A percentile compares a stretch with the other conserved stretches of the same genome.
phyloP scores from a whole-genome alignment of 2,113 vertebrate genomes.

The Pterocles orientalis region DNA sequence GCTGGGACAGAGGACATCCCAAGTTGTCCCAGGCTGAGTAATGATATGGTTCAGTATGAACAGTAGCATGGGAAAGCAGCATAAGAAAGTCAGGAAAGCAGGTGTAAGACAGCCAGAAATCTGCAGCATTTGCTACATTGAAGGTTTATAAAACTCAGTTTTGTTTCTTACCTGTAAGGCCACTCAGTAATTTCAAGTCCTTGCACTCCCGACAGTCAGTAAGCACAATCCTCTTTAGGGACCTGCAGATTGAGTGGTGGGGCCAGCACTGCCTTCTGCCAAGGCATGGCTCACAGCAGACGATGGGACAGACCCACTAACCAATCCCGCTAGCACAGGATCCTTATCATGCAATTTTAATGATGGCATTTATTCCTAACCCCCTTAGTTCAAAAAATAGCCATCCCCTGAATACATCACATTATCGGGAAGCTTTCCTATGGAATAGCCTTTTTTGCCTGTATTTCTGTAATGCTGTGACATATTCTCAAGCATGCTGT shows the following conservation, averaged over 20 bases:
- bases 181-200: background rate
- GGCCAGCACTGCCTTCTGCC: background rate
- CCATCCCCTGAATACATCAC: background rate
- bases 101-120: background rate
- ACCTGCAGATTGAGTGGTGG: background rate
- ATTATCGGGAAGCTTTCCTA: background rate
- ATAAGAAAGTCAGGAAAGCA: background rate
- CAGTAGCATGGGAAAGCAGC: background rate
- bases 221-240: background rate
- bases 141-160: background rate
- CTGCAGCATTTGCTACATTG: background rate
- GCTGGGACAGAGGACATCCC: background rate
- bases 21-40: background rate
- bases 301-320: background rate
- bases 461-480: background rate
- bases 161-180: background rate
- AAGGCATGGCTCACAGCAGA: background rate
- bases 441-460: background rate
- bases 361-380: background rate
- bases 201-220: background rate
- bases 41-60: fast-evolving
- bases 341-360: background rate
- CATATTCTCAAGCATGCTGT: background rate
- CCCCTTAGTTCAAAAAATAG: background rate
- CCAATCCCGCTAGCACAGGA: background rate